phyloP scores from a whole-genome alignment of 2,113 vertebrate species.

The Picathartes gymnocephalus region DNA sequence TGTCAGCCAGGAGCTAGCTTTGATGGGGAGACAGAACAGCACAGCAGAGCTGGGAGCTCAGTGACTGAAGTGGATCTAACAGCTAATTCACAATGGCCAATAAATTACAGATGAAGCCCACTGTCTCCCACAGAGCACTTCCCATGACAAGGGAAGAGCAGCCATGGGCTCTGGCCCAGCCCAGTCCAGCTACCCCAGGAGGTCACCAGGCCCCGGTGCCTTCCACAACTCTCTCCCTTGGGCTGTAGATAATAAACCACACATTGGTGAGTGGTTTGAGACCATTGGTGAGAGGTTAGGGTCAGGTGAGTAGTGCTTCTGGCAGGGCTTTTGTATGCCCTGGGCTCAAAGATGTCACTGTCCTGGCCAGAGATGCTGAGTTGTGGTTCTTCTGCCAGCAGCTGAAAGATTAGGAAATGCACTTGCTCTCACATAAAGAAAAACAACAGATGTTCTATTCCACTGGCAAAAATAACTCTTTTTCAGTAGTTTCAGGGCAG shows the following conservation, averaged over 20 bases:
- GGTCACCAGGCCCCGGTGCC: background rate
- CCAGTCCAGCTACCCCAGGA: background rate
- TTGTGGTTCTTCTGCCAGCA: background rate
- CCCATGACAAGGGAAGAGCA: no score
- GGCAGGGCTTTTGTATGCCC: background rate
- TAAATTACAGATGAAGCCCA: background rate
- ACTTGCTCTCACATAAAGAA: background rate
- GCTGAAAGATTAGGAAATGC: background rate
- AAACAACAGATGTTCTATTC: background rate
- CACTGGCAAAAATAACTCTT: background rate
- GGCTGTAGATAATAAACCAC: background rate
- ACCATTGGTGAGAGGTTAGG: fast-evolving
- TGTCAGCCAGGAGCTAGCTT: background rate
- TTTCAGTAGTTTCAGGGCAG: background rate
- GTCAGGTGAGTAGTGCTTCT: background rate
- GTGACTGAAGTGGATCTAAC: background rate
- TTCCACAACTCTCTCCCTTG: background rate
- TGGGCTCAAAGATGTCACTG: background rate
- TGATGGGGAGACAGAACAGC: background rate
- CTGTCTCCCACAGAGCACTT: background rate
- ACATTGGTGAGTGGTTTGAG: fast-evolving
- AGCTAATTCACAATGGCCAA: background rate
- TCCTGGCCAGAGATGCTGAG: background rate
- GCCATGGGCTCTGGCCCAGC: no score
- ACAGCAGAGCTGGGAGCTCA: background rate